Percentiles rank a stretch among this genome's conserved stretches.
Evolutionary conservation across 2,113 vertebrate genomes (phyloP).

Genomic region (Vombatus ursinus): DNA sequence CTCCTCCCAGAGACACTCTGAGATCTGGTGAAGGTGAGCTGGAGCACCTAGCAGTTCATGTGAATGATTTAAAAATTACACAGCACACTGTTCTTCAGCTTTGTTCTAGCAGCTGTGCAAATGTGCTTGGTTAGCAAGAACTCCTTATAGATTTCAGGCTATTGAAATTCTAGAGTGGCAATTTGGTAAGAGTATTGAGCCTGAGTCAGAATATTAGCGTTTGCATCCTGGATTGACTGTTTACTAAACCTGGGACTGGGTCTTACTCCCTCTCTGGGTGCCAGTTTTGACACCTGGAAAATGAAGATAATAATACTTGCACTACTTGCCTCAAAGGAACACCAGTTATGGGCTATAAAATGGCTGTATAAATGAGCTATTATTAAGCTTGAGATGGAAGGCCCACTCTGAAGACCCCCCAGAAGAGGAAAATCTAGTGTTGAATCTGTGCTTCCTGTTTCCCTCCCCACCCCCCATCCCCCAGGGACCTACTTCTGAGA

Average conservation of each 20-base stretch:
- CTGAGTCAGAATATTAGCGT: neutral
- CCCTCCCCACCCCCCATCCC: neutral
- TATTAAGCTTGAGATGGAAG: neutral
- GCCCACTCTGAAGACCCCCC: neutral
- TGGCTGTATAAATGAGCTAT: neutral
- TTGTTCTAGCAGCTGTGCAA: neutral
- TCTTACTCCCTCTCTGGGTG: neutral
- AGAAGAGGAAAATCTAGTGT: neutral
- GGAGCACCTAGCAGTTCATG: rapidly evolving
- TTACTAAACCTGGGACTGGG: neutral
- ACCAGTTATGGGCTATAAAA: neutral
- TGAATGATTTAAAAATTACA: neutral
- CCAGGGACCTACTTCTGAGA: neutral
- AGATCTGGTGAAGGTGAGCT: neutral
- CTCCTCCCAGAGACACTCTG: neutral
- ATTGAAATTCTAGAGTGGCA: neutral
- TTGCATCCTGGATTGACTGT: neutral
- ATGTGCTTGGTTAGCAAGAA: neutral
- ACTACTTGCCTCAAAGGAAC: neutral
- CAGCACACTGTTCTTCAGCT: too few species aligned
- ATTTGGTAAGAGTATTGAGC: neutral
- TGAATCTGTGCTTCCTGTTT: neutral
- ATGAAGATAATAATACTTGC: neutral
- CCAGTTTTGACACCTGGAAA: neutral
- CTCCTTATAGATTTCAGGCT: neutral